Base-by-base conservation (phyloP, 2,113 vertebrate genomes). In the Lamprologus callipterus region DNA sequence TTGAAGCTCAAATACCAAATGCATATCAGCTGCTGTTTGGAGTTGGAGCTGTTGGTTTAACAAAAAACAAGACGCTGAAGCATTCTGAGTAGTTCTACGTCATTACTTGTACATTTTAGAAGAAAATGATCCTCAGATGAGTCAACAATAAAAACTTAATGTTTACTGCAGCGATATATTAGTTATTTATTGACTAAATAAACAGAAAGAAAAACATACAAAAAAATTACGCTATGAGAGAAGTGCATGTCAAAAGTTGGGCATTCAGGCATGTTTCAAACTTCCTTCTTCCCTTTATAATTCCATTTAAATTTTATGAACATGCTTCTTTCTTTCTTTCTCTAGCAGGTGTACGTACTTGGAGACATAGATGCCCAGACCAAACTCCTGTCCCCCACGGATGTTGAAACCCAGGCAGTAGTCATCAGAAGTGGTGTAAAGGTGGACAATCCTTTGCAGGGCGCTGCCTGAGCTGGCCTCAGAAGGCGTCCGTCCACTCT, bases 381-480 rank as follows among this genome's bases (percentile, higher is more conserved):
- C 98, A 1, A 98, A 99, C 94, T 99, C 98, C 91, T 97, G 97
- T 28, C 98, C 98, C 0, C 98, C 98, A 0, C 98, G 97, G 93
- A 99, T 98, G 94, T 99, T 99, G 96, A 99, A 99, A 84, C 98
- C 98, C 86, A 99, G 97, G 93, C 97, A 99, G 95, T 97, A 97
- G 94, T 99, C 98, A 0, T 99, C 98, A 0, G 98, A 98, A 49
- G 98, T 98, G 53, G 98, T 98, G 92, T 97, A 99, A 14, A 99
- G 97, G 89, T 99, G 98, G 40, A 99, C 95, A 0, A 99, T 98
- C 91, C 97, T 97, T 7, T 95, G 95, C 12, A 95, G 93, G 1
- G 97, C 97, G 0, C 96, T 96, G 82, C 97, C 97, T 0, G 97
- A 97, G 91, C 97, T 95, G 1, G 95, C 93, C 47, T 97, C 96